Percentiles rank a stretch among this genome's conserved stretches.
These are phyloP conservation scores for Ericerus pela DNA, from an alignment of 1,140 invertebrate species.

Conservation along the genomic window DNA sequence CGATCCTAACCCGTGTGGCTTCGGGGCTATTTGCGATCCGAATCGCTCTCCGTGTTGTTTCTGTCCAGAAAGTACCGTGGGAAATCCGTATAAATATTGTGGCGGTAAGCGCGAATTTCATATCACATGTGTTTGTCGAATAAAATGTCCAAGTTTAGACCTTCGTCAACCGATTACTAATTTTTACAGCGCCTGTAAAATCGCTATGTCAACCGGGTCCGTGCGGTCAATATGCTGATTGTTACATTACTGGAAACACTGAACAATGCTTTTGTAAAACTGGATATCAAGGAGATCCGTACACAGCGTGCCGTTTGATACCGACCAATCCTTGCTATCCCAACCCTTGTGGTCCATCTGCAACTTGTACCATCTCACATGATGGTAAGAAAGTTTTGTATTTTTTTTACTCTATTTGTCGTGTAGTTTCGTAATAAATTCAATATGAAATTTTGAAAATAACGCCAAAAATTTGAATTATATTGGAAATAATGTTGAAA, in stretches of 20 bases:
- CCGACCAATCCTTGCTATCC: constrained; percentile 48
- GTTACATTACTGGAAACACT: constrained; percentile 54
- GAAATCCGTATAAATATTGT: constrained; percentile 63
- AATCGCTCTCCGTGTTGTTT: constrained; percentile 59
- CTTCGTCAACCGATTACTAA: too few species aligned
- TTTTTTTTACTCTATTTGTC: too few species aligned
- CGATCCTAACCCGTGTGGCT: constrained; percentile 64
- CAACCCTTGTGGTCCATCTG: constrained; percentile 62
- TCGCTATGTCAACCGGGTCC: constrained; percentile 56
- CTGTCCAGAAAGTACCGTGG: constrained; percentile 54
- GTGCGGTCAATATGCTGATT: constrained; percentile 60
- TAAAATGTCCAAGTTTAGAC: too few species aligned
- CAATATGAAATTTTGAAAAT: not conserved
- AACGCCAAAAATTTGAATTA: not conserved
- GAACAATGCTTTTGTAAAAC: constrained; percentile 60
- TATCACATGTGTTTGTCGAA: not conserved
- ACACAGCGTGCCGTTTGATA: constrained; percentile 48
- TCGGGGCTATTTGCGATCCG: constrained; percentile 61
- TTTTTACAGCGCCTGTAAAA: constrained; percentile 29
- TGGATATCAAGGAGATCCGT: constrained; percentile 58
- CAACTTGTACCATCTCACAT: constrained; percentile 47
- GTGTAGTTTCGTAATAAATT: too few species aligned
- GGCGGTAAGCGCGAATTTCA: constrained; percentile 30
- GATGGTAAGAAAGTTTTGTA: constrained; percentile 29
- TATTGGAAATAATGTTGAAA: too few species aligned